Base-by-base conservation (phyloP, 2,888 invertebrate genomes). In the Drosophila histrio region DNA sequence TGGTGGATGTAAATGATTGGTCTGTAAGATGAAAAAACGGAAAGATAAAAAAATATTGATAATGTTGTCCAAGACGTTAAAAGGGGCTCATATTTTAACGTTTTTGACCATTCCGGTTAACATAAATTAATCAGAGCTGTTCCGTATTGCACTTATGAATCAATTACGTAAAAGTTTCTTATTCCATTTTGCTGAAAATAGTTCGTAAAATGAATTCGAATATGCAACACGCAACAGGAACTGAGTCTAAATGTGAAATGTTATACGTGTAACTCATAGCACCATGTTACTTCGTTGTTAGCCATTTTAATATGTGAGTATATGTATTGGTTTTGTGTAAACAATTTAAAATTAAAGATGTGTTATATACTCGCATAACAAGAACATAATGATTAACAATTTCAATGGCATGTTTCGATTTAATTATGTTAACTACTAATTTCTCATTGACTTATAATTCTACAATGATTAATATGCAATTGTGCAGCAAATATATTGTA, bases 1-100 rank as follows among this genome's bases (percentile, higher is more conserved):
- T 13, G 21, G n/a, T 50, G 36, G 39, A 21, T 30, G 9, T 39
- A 11, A 13, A 54, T 70, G 28, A 28, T 72, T 72, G 67, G 71
- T 73, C 62, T 69, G 36, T 57, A 50, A 36, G 38, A 53, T 77
- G 68, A 52, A 47, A 39, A 2, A 62, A 62, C n/a, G n/a, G n/a
- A n/a, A n/a, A n/a, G n/a, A 53, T 49, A 0, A 60, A 41, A 11
- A 38, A 3, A 52, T 17, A n/a, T 17, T 1, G 19, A 38, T 53
- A 57, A 43, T 26, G 13, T 22, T 63, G 57, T 57, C 73, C 66
- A 85, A 88, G 77, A 82, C 90, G 90, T 90, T 89, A 90, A 91
- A 84, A 90, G 87, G 91, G 91, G 91, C 91, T 91, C 91, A 75
- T 63, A 67, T 88, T 90, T 90, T 89, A 90, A 90, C 91, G 89